Conservation (phyloP, 1,140 invertebrate genomes). For the Spodoptera frugiperda region DNA sequence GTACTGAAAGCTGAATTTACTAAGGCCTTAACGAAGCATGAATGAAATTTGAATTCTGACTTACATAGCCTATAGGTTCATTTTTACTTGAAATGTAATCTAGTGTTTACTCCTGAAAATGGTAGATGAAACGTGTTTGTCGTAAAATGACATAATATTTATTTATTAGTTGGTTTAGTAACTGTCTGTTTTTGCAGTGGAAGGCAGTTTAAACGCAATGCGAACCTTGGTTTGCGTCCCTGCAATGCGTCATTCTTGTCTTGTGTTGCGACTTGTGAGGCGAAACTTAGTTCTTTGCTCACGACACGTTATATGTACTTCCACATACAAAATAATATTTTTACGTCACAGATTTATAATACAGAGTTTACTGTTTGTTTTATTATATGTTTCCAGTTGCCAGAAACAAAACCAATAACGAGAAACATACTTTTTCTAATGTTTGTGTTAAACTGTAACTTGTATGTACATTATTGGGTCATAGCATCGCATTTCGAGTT, state of each 20-base stretch:
- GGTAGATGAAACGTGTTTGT: background rate
- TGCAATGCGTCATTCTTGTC: slow-evolving; percentile 24
- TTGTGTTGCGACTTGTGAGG: background rate
- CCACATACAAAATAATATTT: background rate
- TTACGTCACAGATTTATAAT: no score
- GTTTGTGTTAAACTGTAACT: no score
- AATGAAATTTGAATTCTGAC: background rate
- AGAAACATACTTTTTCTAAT: no score
- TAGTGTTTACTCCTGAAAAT: background rate
- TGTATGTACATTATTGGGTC: no score
- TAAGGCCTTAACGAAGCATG: background rate
- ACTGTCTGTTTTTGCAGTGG: background rate
- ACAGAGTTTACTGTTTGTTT: no score
- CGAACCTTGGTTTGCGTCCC: background rate
- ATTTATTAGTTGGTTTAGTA: background rate
- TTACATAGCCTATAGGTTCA: background rate
- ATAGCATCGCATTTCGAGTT: no score
- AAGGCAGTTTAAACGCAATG: slow-evolving; percentile 6
- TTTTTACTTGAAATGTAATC: background rate
- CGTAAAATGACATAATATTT: background rate
- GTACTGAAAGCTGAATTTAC: background rate
- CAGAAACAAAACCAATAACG: no score
- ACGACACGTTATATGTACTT: background rate
- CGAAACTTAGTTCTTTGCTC: background rate
- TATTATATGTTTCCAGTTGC: no score